These are phyloP conservation scores for Urechis unicinctus DNA, from an alignment of 2,888 invertebrate genomes.

Conservation along the genomic window DNA sequence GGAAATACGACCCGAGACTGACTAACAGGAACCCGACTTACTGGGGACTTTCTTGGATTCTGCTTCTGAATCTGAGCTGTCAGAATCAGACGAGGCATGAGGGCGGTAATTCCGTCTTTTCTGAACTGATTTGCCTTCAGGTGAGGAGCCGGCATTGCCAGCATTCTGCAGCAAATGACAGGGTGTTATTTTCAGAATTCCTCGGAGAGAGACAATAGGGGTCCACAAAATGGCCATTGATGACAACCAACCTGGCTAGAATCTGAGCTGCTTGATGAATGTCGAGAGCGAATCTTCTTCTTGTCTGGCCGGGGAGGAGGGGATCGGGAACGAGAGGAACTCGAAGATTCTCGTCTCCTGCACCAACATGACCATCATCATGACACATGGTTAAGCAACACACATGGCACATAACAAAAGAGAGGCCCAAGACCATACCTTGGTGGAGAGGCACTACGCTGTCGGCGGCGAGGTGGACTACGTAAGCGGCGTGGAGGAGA, in stretches of 20 bases:
- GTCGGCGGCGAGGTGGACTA: too few species aligned
- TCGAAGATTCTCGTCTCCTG: too few species aligned
- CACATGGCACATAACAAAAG: too few species aligned
- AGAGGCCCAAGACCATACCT: too few species aligned
- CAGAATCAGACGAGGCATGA: constrained; percentile 6
- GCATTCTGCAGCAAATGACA: background rate
- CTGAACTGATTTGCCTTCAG: constrained; percentile 15
- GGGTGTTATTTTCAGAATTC: background rate
- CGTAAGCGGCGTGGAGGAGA: too few species aligned
- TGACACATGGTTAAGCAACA: too few species aligned
- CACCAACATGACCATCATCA: too few species aligned
- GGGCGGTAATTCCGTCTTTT: constrained; percentile 17
- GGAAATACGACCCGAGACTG: background rate
- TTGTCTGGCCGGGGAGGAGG: background rate
- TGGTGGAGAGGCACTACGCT: too few species aligned
- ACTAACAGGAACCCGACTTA: background rate
- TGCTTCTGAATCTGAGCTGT: background rate
- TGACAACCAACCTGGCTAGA: too few species aligned
- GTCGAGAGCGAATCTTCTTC: background rate
- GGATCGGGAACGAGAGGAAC: background rate
- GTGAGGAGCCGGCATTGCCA: background rate
- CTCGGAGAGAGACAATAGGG: too few species aligned
- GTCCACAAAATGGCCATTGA: too few species aligned
- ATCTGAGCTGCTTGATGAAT: too few species aligned
- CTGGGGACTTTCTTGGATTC: background rate